Evolutionary conservation across 2,888 invertebrate species (phyloP).

Genomic region (Tipula unca): DNA sequence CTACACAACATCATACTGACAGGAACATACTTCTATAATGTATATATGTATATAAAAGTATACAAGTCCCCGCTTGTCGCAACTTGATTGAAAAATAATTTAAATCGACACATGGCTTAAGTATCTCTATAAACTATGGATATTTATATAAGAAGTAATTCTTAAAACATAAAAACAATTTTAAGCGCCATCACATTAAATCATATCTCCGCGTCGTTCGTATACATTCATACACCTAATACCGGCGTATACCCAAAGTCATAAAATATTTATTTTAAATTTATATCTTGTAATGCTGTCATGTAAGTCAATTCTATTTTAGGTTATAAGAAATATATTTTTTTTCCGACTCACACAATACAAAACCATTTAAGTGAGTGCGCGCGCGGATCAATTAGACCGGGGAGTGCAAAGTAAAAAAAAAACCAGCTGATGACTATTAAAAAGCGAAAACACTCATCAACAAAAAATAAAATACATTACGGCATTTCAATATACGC

Average conservation of each 20-base stretch:
- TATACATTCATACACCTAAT: not conserved
- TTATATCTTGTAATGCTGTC: not conserved
- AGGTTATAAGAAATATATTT: not conserved
- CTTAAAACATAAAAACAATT: not conserved
- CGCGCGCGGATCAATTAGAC: not conserved
- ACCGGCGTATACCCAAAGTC: not conserved
- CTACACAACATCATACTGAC: no score
- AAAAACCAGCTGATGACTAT: not conserved
- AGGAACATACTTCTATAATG: no score
- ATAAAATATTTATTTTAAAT: not conserved
- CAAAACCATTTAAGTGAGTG: not conserved
- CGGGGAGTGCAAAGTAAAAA: not conserved
- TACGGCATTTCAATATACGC: not conserved
- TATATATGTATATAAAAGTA: no score
- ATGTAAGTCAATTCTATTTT: constrained; percentile 14
- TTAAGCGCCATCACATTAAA: constrained; percentile 8
- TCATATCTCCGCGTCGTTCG: not conserved
- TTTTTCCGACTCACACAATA: constrained; percentile 2
- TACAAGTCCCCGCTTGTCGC: no score
- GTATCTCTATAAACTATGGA: not conserved
- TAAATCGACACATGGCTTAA: not conserved
- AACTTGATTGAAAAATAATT: not conserved
- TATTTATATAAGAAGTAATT: not conserved
- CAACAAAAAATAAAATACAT: not conserved
- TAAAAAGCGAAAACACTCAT: not conserved